Conservation (phyloP, 2,797 vertebrate species). For the Myotis myotis region DNA sequence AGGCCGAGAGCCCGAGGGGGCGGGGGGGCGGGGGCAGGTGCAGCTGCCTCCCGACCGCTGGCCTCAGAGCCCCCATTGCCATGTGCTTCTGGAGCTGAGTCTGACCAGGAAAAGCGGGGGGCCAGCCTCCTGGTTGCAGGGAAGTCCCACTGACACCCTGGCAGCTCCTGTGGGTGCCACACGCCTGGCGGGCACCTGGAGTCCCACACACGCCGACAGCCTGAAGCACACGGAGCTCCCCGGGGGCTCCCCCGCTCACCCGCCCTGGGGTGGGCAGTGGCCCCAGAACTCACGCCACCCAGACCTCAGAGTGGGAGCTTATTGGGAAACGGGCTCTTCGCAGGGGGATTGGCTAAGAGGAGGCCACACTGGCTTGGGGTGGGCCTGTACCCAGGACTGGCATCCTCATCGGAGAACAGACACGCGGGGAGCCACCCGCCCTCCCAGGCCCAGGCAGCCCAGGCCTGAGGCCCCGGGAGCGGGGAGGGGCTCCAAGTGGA, state of each 20-base stretch:
- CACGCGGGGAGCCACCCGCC: rapidly evolving
- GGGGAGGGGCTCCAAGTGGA: not conserved
- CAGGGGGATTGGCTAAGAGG: not conserved
- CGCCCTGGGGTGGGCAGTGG: not conserved
- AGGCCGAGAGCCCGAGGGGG: rapidly evolving
- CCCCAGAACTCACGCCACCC: not conserved
- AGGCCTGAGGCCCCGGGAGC: not conserved
- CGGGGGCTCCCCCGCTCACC: not conserved
- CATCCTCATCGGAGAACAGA: not conserved
- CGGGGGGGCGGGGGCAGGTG: too few species aligned
- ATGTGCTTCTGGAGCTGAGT: not conserved
- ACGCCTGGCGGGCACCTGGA: rapidly evolving
- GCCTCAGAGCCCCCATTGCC: not conserved
- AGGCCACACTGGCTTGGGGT: not conserved
- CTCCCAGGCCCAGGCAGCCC: too few species aligned
- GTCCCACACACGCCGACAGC: rapidly evolving
- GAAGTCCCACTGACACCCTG: not conserved
- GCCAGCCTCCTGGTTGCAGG: not conserved
- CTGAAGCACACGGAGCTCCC: rapidly evolving
- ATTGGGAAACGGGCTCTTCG: not conserved
- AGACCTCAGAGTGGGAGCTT: not conserved
- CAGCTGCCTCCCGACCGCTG: not conserved
- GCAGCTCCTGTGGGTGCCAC: rapidly evolving
- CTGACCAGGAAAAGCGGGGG: not conserved
- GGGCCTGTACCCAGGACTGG: not conserved